Evolutionary conservation across 2,113 vertebrate genomes (phyloP).

Genomic region (Salvator merianae): DNA sequence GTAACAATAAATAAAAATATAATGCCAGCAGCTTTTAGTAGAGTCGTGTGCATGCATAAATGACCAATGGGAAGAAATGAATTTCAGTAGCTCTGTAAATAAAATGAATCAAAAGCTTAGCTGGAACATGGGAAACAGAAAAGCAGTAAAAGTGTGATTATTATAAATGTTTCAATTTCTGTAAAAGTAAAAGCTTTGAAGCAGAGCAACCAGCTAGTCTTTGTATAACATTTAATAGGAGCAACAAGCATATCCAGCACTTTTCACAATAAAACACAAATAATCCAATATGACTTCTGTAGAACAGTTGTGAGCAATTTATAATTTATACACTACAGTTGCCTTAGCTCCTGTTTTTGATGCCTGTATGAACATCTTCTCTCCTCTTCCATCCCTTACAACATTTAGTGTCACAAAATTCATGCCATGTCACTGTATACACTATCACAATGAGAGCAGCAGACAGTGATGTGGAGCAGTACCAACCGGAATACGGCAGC

Average conservation of each 20-base stretch:
- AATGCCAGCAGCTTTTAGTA: constrained; percentile 51
- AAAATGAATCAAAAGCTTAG: constrained; percentile 26
- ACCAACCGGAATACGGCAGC: background rate
- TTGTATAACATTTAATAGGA: constrained; percentile 27
- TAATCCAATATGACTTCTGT: constrained; percentile 8
- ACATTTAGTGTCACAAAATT: background rate
- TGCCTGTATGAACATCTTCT: no score
- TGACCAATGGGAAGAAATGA: constrained; percentile 21
- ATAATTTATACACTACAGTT: background rate
- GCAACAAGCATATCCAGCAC: background rate
- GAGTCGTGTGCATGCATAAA: constrained; percentile 31
- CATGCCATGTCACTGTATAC: background rate
- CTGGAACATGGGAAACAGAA: constrained; percentile 28
- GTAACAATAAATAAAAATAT: constrained; percentile 45
- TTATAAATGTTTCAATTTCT: constrained; percentile 40
- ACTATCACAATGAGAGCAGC: no score
- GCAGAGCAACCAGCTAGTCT: constrained; percentile 22
- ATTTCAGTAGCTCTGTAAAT: constrained; percentile 37
- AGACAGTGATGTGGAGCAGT: background rate
- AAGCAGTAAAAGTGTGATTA: constrained; percentile 32
- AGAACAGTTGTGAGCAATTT: background rate
- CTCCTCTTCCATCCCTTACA: background rate
- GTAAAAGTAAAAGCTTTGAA: constrained; percentile 47
- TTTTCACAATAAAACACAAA: constrained; percentile 18
- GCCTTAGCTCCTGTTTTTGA: background rate